Base-by-base conservation (phyloP, 2,797 vertebrate genomes). In the Miichthys miiuy region DNA sequence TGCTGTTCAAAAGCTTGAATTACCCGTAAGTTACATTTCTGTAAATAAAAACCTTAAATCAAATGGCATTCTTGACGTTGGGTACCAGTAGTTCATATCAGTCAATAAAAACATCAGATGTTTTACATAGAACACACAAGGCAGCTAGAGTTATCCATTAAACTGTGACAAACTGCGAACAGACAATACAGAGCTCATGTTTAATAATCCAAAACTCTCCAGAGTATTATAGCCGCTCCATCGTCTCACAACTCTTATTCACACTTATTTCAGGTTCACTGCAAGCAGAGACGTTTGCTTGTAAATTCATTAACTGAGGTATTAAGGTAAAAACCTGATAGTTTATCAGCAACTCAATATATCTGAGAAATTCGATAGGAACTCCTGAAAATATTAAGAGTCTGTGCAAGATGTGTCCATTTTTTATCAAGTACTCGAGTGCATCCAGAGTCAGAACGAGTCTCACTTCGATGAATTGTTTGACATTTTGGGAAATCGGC, bases 291-390 rank as follows among this genome's bases (percentile, higher is more conserved):
- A 50, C 14, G n/a, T 47, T 42, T 30, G 30, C 63, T 68, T 77
- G 44, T 52, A 21, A 75, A 74, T 68, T 58, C 17, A 61, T 71
- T 8, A 9, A 50, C 67, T 81, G 83, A 90, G 82, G 87, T 86
- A 87, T 65, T 56, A 67, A 55, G 44, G 12, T 62, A 20, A 82
- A 81, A 81, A 76, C 68, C 73, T 84, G 64, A 80, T 3, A 69
- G 13, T 76, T 79, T 2, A 27, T 71, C 50, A 68, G 30, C 12
- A 54, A 47, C 51, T 50, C 44, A 10, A 72, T 17, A 16, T n/a
- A 68, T 57, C 6, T 51, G 12, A 58, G 6, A 74, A n/a, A 41
- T 63, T 17, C 48, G 4, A 85, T 1, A 55, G 38, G 11, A 79
- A 48, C 38, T 63, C n/a, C 38, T 76, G 17, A 78, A 50, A 58